A percentile compares a stretch with the other conserved stretches of the same genome.
These are phyloP conservation scores for Pogonognathellus flavescens DNA, from an alignment of 1,140 invertebrate genomes.

Conservation along the genomic window DNA sequence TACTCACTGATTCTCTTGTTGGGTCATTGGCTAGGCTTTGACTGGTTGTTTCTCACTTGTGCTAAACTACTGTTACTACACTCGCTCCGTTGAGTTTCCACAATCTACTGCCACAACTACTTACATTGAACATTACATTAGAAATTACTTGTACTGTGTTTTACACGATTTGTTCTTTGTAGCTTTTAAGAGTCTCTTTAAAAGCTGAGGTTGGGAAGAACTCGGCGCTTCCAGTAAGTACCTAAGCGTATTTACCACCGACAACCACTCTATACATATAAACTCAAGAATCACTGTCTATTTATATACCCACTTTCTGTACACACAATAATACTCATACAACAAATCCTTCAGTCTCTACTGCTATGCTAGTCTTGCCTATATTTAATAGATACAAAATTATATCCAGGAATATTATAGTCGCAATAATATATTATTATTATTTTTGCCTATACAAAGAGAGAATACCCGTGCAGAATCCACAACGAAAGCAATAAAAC, in stretches of 20 bases:
- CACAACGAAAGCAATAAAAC: too few relatives aligned
- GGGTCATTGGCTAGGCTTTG: neutral
- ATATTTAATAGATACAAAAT: too few relatives aligned
- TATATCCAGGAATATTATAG: too few relatives aligned
- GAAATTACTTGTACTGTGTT: slow-evolving; percentile 11
- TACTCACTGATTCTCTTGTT: slow-evolving; percentile 1
- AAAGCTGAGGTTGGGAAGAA: neutral
- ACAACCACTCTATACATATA: neutral
- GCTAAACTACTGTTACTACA: neutral
- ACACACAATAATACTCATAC: neutral
- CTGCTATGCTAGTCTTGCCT: too few relatives aligned
- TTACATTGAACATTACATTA: slow-evolving; percentile 23
- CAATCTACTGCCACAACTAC: slow-evolving; percentile 30
- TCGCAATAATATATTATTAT: too few relatives aligned
- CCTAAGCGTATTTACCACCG: neutral
- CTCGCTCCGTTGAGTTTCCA: slow-evolving; percentile 22
- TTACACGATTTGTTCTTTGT: neutral
- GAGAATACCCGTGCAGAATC: too few relatives aligned
- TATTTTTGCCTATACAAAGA: too few relatives aligned
- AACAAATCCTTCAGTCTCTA: neutral
- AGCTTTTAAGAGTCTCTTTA: slow-evolving; percentile 29
- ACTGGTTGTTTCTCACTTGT: slow-evolving; percentile 6
- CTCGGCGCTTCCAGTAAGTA: neutral
- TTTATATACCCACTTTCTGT: neutral
- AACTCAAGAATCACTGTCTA: neutral